A percentile compares a stretch with the other conserved stretches of the same genome.
These are phyloP conservation scores for Chlamydotis undulata DNA, from an alignment of 2,113 vertebrate genomes.

Conservation along the genomic window DNA sequence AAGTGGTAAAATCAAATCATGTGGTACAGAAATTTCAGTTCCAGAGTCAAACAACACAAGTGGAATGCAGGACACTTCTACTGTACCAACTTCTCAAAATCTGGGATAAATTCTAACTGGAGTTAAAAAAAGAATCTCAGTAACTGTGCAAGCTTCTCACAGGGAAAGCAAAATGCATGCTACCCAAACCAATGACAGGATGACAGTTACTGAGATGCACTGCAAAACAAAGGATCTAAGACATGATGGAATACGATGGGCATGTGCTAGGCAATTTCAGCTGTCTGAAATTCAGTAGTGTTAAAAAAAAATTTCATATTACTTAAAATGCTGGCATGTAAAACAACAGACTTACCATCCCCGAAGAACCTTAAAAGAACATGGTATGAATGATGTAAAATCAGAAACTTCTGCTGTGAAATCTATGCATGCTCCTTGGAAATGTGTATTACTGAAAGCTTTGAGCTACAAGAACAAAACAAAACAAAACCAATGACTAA, in stretches of 20 bases:
- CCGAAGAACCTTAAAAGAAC: constrained; percentile 86
- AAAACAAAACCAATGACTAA: constrained; percentile 58
- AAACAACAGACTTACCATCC: constrained; percentile 82
- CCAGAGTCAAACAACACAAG: not conserved
- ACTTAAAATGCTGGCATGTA: constrained; percentile 50
- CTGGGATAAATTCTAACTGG: constrained; percentile 6
- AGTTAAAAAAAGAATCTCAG: not conserved
- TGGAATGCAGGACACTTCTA: not conserved
- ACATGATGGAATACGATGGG: not conserved
- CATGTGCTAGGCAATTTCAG: not conserved
- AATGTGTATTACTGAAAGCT: constrained; percentile 80
- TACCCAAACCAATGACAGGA: not conserved
- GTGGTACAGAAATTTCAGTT: not conserved
- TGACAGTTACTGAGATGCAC: not conserved
- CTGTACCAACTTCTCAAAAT: not conserved
- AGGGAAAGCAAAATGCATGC: not conserved
- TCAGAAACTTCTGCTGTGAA: constrained; percentile 75
- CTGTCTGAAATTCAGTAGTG: not conserved
- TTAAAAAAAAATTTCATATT: not conserved
- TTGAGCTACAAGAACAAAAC: constrained; percentile 79
- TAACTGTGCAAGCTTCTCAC: not conserved
- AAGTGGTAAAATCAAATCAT: not conserved
- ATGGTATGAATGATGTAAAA: constrained; percentile 74
- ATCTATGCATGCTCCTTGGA: constrained; percentile 79
- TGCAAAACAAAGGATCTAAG: not conserved